Evolutionary conservation across 2,797 vertebrate species (phyloP), one percentile per base, ranked within the genome.

Genomic region (Etheostoma nigrum): DNA sequence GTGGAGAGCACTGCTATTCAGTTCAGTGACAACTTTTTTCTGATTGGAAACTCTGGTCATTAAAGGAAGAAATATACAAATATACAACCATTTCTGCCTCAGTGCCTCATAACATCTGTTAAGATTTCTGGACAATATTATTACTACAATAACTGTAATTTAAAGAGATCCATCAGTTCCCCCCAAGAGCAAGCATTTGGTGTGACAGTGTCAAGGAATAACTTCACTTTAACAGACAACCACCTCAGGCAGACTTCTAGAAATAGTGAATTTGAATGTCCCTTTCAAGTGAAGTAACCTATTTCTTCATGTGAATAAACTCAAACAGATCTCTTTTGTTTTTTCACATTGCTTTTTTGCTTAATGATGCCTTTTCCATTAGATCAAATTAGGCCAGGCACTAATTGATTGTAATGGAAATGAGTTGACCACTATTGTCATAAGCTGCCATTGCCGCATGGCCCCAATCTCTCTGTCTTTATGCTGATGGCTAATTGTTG

Each of bases 331-430:
- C 70, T 23, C 10, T 74, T 65, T 88, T 86, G 68, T 81, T 72
- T 78, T 78, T 83, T 87, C 64, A 76, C 67, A 68, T 63, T 54
- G 79, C 74, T 74, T 81, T 76, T 79, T 47, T 70, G 57, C 81
- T 81, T 80, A 84, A 88, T 77, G 69, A 88, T 81, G 89, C 76
- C 19, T 80, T 90, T 87, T 76, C 72, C 76, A 71, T 85, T 87
- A 52, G 76, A 93, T 90, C 79, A 87, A 90, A 91, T 94, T 91
- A 93, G 73, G 64, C 76, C 48, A 53, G 64, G 60, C 64, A 84
- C 78, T 92, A 94, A 94, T 93, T 93, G 88, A 92, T 90, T 92
- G 72, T 90, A 91, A 91, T 89, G 88, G 86, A 92, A 94, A 95
- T 93, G 72, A 93, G 87, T 88, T 93, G 91, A 93, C 92, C 90